Percentiles rank a stretch among this genome's conserved stretches.
phyloP scores from a whole-genome alignment of 2,797 vertebrate species.

The Bradypus variegatus region DNA sequence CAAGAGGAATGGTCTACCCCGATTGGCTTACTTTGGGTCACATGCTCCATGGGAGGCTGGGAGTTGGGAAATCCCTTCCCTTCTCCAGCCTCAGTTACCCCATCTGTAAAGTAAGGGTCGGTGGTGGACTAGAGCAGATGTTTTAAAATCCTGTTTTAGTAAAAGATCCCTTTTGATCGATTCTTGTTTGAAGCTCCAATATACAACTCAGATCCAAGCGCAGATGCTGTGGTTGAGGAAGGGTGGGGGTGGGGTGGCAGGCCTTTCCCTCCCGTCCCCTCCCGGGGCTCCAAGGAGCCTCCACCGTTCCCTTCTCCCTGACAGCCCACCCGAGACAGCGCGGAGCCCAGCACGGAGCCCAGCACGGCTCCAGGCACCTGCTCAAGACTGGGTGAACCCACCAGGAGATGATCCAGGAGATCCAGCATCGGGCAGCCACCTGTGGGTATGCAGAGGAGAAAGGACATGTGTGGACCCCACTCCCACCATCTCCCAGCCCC shows the following conservation, averaged over 20 bases:
- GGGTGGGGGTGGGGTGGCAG: not conserved
- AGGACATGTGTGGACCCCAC: not conserved
- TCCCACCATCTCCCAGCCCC: too few relatives aligned
- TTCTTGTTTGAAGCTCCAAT: not conserved
- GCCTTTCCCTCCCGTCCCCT: not conserved
- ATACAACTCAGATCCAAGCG: not conserved
- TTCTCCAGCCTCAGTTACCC: not conserved
- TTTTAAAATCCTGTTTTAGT: not conserved
- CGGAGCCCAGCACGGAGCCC: rapidly evolving
- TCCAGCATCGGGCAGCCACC: not conserved
- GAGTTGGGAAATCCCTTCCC: not conserved
- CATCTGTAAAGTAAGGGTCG: not conserved
- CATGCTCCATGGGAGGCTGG: not conserved
- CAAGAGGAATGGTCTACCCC: not conserved
- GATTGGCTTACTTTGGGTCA: not conserved
- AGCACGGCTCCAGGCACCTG: rapidly evolving
- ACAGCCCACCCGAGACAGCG: not conserved
- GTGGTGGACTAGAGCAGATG: not conserved
- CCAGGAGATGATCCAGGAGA: not conserved
- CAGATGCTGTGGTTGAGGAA: not conserved
- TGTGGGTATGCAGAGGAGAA: not conserved
- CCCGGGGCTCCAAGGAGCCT: not conserved
- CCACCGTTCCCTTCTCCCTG: not conserved
- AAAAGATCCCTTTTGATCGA: not conserved
- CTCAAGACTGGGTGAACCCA: not conserved